Conservation (phyloP, 2,113 vertebrate genomes). For the Motacilla alba region DNA sequence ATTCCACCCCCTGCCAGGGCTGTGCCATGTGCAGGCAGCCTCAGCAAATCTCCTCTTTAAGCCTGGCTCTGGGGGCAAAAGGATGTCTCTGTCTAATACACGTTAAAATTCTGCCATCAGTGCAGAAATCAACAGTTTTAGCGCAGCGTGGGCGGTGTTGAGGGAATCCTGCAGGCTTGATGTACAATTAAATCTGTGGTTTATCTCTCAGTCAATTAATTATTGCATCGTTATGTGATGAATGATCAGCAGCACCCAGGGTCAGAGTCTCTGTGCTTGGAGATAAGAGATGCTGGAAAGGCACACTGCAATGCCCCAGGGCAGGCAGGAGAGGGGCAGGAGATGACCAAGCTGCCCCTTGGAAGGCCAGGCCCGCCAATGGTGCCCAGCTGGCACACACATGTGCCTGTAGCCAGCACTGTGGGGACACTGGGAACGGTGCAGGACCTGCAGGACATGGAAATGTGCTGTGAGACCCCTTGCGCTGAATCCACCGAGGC, state of each 20-base stretch:
- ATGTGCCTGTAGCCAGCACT: background rate
- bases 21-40: background rate
- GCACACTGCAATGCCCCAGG: background rate
- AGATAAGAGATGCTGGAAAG: background rate
- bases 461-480: background rate
- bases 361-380: background rate
- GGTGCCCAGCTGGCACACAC: background rate
- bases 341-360: background rate
- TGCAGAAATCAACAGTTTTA: background rate
- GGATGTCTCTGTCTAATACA: background rate
- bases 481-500: accelerated
- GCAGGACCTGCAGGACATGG: background rate
- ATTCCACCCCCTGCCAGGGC: accelerated
- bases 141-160: accelerated
- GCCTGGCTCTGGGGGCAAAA: background rate
- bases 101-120: background rate
- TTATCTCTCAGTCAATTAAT: background rate
- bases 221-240: background rate
- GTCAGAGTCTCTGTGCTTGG: background rate
- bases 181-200: background rate
- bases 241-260: background rate
- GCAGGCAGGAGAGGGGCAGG: background rate
- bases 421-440: background rate
- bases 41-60: background rate
- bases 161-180: background rate